phyloP scores from a whole-genome alignment of 2,797 vertebrate genomes.

The Delichon dasypus region DNA sequence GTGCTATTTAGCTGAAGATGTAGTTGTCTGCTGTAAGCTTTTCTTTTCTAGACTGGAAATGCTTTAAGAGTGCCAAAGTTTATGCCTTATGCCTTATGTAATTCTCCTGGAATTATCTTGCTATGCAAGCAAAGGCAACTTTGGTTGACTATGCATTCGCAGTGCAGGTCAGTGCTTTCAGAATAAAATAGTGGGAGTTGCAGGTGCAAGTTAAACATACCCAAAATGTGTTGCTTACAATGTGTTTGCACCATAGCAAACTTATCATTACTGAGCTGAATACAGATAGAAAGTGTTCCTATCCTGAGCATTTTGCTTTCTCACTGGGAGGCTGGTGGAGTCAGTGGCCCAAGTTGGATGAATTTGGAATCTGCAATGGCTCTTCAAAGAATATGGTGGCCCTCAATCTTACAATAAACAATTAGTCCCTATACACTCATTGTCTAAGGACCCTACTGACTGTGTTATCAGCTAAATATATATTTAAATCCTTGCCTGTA shows the following conservation, averaged over 20 bases:
- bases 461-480: background rate
- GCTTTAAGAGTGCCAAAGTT: background rate
- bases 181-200: background rate
- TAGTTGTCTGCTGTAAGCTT: background rate
- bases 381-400: background rate
- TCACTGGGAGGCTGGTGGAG: background rate
- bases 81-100: too few species aligned
- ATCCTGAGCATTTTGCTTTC: background rate
- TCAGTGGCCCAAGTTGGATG: background rate
- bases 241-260: background rate
- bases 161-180: background rate
- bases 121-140: background rate
- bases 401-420: background rate
- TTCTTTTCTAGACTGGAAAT: background rate
- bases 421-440: background rate
- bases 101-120: background rate
- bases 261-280: background rate
- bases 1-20: background rate
- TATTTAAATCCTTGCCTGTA: background rate
- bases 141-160: background rate
- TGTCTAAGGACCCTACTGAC: background rate
- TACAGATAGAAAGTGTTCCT: background rate
- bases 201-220: background rate
- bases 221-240: background rate
- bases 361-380: background rate